Conservation (phyloP, 2,888 invertebrate species). For the Ditula angustiorana region DNA sequence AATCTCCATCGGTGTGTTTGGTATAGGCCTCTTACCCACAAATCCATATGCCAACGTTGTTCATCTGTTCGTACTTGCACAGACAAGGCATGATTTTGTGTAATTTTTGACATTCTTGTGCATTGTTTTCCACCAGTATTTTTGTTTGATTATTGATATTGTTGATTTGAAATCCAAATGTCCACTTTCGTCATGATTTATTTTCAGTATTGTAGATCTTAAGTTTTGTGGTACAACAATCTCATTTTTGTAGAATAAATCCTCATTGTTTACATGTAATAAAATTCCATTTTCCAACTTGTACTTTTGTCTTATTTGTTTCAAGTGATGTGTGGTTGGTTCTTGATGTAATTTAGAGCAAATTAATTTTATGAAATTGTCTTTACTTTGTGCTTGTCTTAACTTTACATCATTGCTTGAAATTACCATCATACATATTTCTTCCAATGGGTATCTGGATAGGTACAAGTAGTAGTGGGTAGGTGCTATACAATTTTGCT, state of each 20-base stretch:
- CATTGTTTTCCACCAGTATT: neutral
- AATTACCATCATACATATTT: constrained; percentile 19
- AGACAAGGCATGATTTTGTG: neutral
- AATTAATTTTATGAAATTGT: constrained; percentile 5
- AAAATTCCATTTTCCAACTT: too few species aligned
- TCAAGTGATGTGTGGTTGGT: constrained; percentile 9
- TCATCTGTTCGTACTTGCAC: neutral
- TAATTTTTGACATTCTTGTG: neutral
- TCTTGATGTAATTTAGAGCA: constrained; percentile 7
- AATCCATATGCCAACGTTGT: neutral
- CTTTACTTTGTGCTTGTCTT: constrained; percentile 20
- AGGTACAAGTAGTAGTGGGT: constrained; percentile 27
- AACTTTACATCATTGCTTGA: constrained; percentile 13
- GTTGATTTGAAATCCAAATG: neutral
- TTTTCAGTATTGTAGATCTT: neutral
- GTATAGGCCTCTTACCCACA: neutral
- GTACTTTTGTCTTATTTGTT: too few species aligned
- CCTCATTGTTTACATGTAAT: neutral
- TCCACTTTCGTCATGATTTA: neutral
- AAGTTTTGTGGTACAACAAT: constrained; percentile 8
- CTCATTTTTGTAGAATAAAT: neutral
- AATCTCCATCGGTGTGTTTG: neutral
- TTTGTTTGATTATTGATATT: neutral
- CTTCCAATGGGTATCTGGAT: constrained; percentile 26
- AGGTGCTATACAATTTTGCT: constrained; percentile 23